Base-by-base conservation (phyloP, 2,888 invertebrate species). In the Dorcus hopei region DNA sequence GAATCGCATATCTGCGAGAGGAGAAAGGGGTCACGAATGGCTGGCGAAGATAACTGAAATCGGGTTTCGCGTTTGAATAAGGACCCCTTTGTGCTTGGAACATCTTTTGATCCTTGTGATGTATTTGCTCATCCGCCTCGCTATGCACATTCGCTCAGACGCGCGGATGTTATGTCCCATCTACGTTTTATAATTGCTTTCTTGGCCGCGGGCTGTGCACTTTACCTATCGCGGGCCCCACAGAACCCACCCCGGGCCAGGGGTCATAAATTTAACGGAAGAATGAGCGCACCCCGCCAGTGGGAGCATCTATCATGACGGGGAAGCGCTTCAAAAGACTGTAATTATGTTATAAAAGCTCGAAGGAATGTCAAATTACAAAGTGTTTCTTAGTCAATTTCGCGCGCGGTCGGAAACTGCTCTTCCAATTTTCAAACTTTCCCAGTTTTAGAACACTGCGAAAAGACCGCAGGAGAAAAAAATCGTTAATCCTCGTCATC, bases 61-160 rank as follows among this genome's bases (percentile, higher is more conserved):
- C 75, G 73, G 73, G 74, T 74, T 74, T 74, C 72, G 71, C 74
- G 72, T 73, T 71, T 73, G 74, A 74, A 74, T 74, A 72, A 74
- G 72, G 68, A 70, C 72, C 71, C 72, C 72, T 75, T 73, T 75
- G 72, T 71, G 71, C 65, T 65, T 65, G 63, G 68, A 70, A 71
- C 73, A 74, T 74, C 74, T 75, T 76, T 75, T 76, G 76, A 76
- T 76, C 76, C 73, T 53, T 48, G 49, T 71, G 73, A 72, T 73
- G 74, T 74, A 74, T 76, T 74, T 74, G 72, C 68, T 64, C 69
- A 65, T 63, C 64, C 65, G 60, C 63, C 64, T 62, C 66, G 62
- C 61, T 58, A 65, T 70, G 70, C 70, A 70, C 71, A 70, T 64
- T 65, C 69, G 66, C 69, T 70, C 67, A 70, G 70, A 71, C 70